Conservation (phyloP, 1,140 invertebrate species). For the Brachionus plicatilis region DNA sequence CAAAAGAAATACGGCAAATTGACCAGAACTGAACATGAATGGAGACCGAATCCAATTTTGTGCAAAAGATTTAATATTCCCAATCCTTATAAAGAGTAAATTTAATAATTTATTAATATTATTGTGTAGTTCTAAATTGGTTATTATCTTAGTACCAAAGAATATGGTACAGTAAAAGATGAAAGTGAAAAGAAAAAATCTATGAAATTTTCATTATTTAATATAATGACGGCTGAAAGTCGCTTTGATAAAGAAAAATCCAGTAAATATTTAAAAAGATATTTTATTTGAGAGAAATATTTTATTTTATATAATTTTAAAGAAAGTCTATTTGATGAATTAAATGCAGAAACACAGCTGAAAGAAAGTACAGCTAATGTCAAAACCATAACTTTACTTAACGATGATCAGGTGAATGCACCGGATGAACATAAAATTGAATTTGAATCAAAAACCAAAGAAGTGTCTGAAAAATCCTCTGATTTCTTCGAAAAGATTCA, state of each 20-base stretch:
- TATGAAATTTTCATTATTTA: not conserved
- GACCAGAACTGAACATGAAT: constrained; percentile 66
- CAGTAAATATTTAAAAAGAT: constrained; percentile 19
- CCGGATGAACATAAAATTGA: not conserved
- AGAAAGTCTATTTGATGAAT: not conserved
- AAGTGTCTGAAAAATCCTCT: not conserved
- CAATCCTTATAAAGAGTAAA: constrained; percentile 68
- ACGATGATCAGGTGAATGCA: not conserved
- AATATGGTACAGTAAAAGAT: not conserved
- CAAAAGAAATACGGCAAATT: constrained; percentile 75
- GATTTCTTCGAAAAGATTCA: not conserved
- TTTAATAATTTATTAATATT: not conserved
- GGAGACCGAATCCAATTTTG: constrained; percentile 77
- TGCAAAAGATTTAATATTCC: constrained; percentile 91
- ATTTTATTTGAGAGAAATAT: not conserved
- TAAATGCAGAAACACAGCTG: not conserved
- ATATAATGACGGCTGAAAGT: constrained; percentile 6
- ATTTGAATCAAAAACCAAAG: not conserved
- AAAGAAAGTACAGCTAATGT: not conserved
- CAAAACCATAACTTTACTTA: not conserved
- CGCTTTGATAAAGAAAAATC: constrained; percentile 42
- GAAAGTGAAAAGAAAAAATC: not conserved
- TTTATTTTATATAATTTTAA: not conserved
- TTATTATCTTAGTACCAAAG: not conserved
- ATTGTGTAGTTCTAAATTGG: not conserved